Conservation (phyloP, 2,113 vertebrate genomes). For the Chinchilla lanigera region DNA sequence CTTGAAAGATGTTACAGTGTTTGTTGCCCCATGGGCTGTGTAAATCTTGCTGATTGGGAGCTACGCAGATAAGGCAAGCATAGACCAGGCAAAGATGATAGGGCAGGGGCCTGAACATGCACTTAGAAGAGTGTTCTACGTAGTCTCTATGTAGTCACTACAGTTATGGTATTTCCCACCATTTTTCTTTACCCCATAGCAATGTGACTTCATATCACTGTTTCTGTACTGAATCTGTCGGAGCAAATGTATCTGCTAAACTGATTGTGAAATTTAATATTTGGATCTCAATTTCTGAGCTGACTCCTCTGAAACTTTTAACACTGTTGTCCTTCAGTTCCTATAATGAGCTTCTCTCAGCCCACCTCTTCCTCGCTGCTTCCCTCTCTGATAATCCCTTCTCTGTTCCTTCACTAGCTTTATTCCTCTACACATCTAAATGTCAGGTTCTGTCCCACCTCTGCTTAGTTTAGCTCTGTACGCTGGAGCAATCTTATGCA, state of each 20-base stretch:
- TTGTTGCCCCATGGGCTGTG: neutral
- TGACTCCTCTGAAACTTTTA: neutral
- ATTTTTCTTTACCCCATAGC: neutral
- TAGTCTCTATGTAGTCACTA: neutral
- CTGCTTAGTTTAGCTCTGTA: neutral
- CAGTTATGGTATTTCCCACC: neutral
- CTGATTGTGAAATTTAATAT: neutral
- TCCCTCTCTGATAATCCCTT: neutral
- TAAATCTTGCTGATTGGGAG: neutral
- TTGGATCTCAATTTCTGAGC: neutral
- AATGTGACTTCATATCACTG: neutral
- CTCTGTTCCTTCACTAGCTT: neutral
- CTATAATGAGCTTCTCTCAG: neutral
- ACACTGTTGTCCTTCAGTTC: neutral
- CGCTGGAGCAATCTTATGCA: neutral
- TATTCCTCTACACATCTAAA: constrained; percentile 1
- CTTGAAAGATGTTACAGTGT: neutral
- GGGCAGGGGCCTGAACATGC: neutral
- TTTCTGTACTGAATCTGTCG: neutral
- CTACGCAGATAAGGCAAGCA: neutral
- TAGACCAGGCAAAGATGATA: neutral
- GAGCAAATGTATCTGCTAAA: neutral
- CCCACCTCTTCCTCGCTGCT: neutral
- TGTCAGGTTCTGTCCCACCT: neutral
- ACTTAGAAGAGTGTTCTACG: neutral